Evolutionary conservation across 2,888 invertebrate genomes (phyloP).

Genomic region (Idaea aversata): DNA sequence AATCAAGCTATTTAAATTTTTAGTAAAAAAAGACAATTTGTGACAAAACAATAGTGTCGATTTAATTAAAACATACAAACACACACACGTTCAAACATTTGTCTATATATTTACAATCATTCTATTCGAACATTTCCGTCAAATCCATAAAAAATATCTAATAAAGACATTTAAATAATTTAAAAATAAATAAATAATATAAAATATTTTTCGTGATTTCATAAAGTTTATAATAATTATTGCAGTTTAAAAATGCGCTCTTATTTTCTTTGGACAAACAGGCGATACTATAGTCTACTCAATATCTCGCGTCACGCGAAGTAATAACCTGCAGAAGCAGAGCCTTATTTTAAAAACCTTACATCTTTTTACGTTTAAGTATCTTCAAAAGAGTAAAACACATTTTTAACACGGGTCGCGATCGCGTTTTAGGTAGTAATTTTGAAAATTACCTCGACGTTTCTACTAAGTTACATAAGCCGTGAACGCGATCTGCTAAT

Average conservation of each 20-base stretch:
- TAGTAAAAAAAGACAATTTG: conserved; percentile 14
- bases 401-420: too few species aligned
- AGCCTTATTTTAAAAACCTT: too few species aligned
- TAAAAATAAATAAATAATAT: conserved; percentile 32
- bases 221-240: background rate
- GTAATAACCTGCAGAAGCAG: too few species aligned
- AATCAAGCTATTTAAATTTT: conserved; percentile 16
- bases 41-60: conserved; percentile 29
- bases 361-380: too few species aligned
- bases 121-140: conserved; percentile 24
- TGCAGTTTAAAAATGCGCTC: conserved; percentile 26
- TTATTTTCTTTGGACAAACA: background rate
- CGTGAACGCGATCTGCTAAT: too few species aligned
- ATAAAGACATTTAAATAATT: conserved; percentile 23
- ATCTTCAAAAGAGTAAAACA: too few species aligned
- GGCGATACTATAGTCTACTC: too few species aligned
- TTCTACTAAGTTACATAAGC: too few species aligned
- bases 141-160: conserved; percentile 26
- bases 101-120: conserved; percentile 11
- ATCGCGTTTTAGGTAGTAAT: too few species aligned
- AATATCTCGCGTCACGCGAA: too few species aligned
- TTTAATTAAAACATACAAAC: conserved; percentile 11
- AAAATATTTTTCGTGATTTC: conserved; percentile 11
- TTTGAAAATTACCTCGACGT: too few species aligned
- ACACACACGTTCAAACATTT: conserved; percentile 10